A percentile compares a stretch with the other conserved stretches of the same genome.
phyloP scores from a whole-genome alignment of 2,888 invertebrate genomes.

The Phortica magna region DNA sequence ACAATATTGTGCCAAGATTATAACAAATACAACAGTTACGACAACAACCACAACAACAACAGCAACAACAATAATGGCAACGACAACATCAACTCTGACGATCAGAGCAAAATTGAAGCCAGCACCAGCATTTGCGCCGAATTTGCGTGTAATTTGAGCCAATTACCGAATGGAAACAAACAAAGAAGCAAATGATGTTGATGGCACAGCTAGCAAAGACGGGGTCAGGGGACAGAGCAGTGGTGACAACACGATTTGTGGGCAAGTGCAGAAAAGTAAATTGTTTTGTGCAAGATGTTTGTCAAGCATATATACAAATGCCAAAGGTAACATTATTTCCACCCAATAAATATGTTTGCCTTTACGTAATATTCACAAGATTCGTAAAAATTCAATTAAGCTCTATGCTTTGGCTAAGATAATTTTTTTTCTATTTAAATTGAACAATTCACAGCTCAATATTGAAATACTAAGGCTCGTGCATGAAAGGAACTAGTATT shows the following conservation, averaged over 20 bases:
- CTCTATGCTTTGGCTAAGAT: no score
- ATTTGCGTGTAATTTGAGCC: slow-evolving; percentile 65
- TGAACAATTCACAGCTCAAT: no score
- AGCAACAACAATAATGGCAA: slow-evolving; percentile 18
- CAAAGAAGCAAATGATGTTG: neutral
- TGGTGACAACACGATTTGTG: neutral
- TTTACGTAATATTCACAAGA: neutral
- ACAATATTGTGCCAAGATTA: slow-evolving; percentile 63
- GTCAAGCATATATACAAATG: neutral
- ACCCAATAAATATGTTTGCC: neutral
- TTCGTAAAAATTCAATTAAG: no score
- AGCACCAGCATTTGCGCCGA: slow-evolving; percentile 38
- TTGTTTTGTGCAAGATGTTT: neutral
- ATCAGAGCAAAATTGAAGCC: neutral
- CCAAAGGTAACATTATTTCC: neutral
- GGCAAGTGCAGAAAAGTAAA: neutral
- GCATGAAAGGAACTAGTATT: no score
- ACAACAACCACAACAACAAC: slow-evolving; percentile 34
- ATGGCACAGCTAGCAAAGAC: no score
- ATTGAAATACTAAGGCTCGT: no score
- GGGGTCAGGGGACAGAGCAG: no score
- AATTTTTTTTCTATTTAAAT: no score
- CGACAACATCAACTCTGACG: slow-evolving; percentile 5
- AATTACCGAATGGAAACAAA: slow-evolving; percentile 48
- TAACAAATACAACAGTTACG: slow-evolving; percentile 56